Base-by-base conservation (phyloP, 2,888 invertebrate genomes). In the Sarcophaga variegata region DNA sequence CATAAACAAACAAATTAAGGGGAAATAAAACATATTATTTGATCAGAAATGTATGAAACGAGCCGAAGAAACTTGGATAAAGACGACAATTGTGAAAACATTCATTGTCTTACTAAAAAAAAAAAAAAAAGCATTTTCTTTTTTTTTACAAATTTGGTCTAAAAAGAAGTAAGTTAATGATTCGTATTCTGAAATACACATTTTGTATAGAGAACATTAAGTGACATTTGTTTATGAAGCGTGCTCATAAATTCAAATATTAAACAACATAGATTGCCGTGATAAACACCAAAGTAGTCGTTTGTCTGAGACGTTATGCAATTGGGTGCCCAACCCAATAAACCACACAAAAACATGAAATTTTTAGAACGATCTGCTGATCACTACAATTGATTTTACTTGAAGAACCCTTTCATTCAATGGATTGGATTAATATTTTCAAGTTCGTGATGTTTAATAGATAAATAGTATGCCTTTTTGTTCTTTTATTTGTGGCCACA, bases 171-270 rank as follows among this genome's bases (percentile, higher is more conserved):
- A 37, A 37, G 37, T 37, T 37, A 37, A 37, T 37, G 37, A 37
- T 37, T 66, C 75, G 69, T 66, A 83, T 64, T 69, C 6, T 54
- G 54, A 54, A 54, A 54, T 17, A 54, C 4, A 49, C 4, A 17
- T 12, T 17, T 17, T 54, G 54, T 14, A 4, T 54, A 4, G 4
- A 54, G 37, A 37, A 37, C 37, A 37, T 45, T 1, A 14, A 54
- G 17, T 54, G 54, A 54, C 54, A 54, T 54, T 70, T 76, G 66
- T 17, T 10, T 81, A n/a, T 37, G 71, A 78, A 87, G 81, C 84
- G 75, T 81, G 81, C 81, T 87, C 84, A 84, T 81, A 84, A 81
- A 84, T 79, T 79, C 79, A 78, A 75, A 77, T 47, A 81, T 81
- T 69, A 22, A 69, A 66, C 17, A 79, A 67, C 17, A 69, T 20